Base-by-base conservation (phyloP, 2,888 invertebrate genomes). In the Elysia crispata region DNA sequence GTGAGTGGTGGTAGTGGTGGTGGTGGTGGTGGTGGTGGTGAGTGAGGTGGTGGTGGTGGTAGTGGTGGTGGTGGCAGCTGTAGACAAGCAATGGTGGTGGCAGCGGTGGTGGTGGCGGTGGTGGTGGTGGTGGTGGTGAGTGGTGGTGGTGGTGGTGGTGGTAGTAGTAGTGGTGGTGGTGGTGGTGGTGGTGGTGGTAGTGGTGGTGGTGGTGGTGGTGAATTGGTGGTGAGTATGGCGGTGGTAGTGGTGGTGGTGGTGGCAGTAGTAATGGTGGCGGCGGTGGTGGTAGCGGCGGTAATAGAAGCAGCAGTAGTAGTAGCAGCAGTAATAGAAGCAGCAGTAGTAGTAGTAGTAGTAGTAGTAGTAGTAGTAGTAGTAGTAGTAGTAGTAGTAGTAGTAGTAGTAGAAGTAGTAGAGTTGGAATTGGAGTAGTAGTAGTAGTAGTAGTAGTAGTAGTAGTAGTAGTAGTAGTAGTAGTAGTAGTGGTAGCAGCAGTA, bases 81-180 rank as follows among this genome's bases (percentile, higher is more conserved):
- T n/a, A n/a, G n/a, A n/a, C n/a, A n/a, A n/a, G n/a, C n/a, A n/a
- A n/a, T n/a, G n/a, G n/a, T n/a, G n/a, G n/a, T n/a, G n/a, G n/a
- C n/a, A n/a, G 69, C 49, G 23, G 72, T 72, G 23, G 50, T 72
- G 1, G 72, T 72, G 49, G 72, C 49, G 49, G 72, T 72, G 31
- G 31, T 69, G 31, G 69, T 69, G 31, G 69, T 69, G 25, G 69
- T 30, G 25, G 69, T 30, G 25, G 33, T 69, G n/a, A 69, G 72
- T 72, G 1, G 72, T 72, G 1, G 72, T 72, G 1, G 72, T 72
- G 1, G 72, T 72, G 1, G 72, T 72, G 1, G 49, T 72, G 1
- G 72, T 72, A 3, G 72, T 72, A 3, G 72, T 72, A 3, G 72
- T 72, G 1, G 72, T 72, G 1, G 69, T 69, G 1, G 69, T 69